Evolutionary conservation across 2,888 invertebrate species (phyloP), one percentile per base, ranked within the genome.

Genomic region (Schizaphis graminum): DNA sequence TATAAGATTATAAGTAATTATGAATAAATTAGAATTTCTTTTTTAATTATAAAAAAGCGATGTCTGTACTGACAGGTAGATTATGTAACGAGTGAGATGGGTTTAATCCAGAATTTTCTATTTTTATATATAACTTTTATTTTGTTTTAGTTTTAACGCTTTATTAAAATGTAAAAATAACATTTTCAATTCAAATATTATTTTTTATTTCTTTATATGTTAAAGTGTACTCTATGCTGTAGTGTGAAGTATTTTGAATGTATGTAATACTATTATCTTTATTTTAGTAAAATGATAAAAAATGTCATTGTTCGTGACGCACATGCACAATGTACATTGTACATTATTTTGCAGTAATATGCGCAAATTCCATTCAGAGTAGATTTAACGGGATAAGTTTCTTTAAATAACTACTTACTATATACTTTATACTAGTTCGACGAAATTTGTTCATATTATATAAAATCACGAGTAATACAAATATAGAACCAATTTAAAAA

Each of bases 31-130:
- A 77, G 7, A 35, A 35, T 77, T 77, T 21, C 8, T 35, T 77
- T 77, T 77, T 77, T 77, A 35, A 77, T 35, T 77, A 21, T 35
- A 77, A 77, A 77, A 67, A 77, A 77, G 21, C 8, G 53, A 53
- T 53, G 13, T 35, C 35, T 24, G 21, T 24, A 8, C 77, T 77
- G 77, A 77, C 35, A 21, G 77, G 77, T 77, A 8, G 77, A 77
- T 77, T 77, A 77, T 77, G 35, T 77, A 77, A 77, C 77, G 77
- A 77, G 21, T 77, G 77, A 77, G 77, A 77, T 35, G 77, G 77
- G 35, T 77, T 77, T 77, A 77, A 21, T 77, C 7, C 77, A 77
- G 35, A 77, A 35, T 35, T 77, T 77, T 77, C 77, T 77, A 77
- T 77, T 35, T 77, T 8, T 35, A 35, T 35, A 35, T 77, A 35